Percentiles rank a stretch among this genome's conserved stretches.
These are phyloP conservation scores for Agrilus mali DNA, from an alignment of 2,888 invertebrate species.

Conservation along the genomic window DNA sequence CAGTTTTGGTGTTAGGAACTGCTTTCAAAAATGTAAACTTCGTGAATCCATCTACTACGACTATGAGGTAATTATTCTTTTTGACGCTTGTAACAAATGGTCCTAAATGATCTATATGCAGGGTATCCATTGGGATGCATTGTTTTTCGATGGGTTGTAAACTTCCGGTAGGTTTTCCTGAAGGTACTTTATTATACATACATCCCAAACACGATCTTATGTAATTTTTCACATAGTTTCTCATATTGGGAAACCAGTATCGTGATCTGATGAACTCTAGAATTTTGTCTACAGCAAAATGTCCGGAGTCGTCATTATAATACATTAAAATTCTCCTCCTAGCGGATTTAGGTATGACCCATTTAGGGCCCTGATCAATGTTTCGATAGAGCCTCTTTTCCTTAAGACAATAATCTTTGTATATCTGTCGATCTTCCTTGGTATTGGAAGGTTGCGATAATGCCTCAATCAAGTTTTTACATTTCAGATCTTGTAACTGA, in stretches of 20 bases:
- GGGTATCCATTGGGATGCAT: constrained; percentile 24
- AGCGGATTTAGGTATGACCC: too few species aligned
- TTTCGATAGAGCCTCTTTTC: too few species aligned
- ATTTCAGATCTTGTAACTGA: constrained; percentile 1
- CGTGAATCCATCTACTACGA: constrained; percentile 25
- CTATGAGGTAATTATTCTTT: constrained; percentile 22
- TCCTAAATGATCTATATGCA: constrained; percentile 29
- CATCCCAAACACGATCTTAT: constrained; percentile 20
- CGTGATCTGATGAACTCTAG: too few species aligned
- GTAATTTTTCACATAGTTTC: neutral
- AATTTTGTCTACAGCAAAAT: too few species aligned
- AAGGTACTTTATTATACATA: constrained; percentile 22
- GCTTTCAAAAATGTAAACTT: constrained; percentile 24
- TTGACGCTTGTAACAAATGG: constrained; percentile 23
- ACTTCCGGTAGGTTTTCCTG: constrained; percentile 19
- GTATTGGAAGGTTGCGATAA: constrained; percentile 5
- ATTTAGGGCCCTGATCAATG: too few species aligned
- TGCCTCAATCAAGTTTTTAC: constrained; percentile 7
- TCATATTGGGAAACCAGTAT: too few species aligned
- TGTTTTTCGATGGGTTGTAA: constrained; percentile 27
- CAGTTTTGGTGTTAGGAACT: constrained; percentile 17
- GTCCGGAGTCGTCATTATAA: neutral
- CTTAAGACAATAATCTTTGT: too few species aligned
- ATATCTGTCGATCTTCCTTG: too few species aligned
- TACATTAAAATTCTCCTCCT: too few species aligned